These are phyloP conservation scores for Leptinotarsa tumamoca DNA, from an alignment of 2,888 invertebrate species.

Conservation along the genomic window DNA sequence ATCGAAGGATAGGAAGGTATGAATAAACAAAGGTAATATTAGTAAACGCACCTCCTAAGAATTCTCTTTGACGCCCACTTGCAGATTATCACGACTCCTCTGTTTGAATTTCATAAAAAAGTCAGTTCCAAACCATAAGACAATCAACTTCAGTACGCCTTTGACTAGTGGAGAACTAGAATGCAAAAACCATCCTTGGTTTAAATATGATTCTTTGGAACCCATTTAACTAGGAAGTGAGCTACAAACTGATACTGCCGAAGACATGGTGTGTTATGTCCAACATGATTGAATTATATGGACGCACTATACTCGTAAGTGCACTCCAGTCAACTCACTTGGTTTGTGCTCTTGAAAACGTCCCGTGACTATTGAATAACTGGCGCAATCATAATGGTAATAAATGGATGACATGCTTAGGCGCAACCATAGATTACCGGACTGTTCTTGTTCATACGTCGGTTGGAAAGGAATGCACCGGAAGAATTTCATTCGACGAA, in stretches of 20 bases:
- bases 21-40: no score
- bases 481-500: constrained; percentile 15
- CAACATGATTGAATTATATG: constrained; percentile 34
- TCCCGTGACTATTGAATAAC: constrained; percentile 32
- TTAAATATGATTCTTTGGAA: constrained; percentile 28
- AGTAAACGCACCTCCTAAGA: no score
- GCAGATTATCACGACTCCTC: no score
- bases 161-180: background rate
- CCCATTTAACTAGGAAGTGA: constrained; percentile 34
- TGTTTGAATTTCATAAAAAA: no score
- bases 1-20: no score
- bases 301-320: constrained; percentile 20
- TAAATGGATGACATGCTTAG: constrained; percentile 30
- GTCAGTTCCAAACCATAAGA: no score
- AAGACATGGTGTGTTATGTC: constrained; percentile 32
- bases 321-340: constrained; percentile 24
- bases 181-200: constrained; percentile 1
- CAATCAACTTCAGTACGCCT: background rate
- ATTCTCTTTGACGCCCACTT: no score
- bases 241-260: constrained; percentile 22
- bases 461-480: constrained; percentile 11
- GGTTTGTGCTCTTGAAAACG: constrained; percentile 18
- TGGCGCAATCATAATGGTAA: constrained; percentile 32
- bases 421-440: constrained; percentile 22
- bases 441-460: constrained; percentile 12